These are phyloP conservation scores for Cygnus olor DNA, from an alignment of 2,797 vertebrate species.

Conservation along the genomic window DNA sequence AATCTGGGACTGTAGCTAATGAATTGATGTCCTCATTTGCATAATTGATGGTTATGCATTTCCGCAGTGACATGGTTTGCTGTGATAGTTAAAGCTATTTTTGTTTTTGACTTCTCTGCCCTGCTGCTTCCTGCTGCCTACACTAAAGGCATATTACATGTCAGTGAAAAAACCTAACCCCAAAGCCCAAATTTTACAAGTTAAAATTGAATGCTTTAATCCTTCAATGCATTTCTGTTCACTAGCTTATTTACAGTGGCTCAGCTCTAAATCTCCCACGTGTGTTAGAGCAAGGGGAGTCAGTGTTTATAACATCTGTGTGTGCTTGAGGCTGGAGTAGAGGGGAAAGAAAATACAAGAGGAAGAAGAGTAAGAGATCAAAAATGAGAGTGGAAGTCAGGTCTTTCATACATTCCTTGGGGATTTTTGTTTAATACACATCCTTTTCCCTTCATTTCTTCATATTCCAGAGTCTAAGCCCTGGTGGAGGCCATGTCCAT, in stretches of 20 bases:
- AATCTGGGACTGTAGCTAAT: slow-evolving; percentile 58
- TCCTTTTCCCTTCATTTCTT: neutral
- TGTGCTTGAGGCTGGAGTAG: neutral
- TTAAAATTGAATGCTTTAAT: slow-evolving; percentile 34
- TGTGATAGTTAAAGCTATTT: slow-evolving; percentile 51
- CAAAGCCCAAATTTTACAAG: slow-evolving; percentile 39
- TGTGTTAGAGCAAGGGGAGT: slow-evolving; percentile 11
- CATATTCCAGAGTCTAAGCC: neutral
- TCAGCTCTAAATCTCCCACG: slow-evolving; percentile 19
- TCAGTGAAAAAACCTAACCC: slow-evolving; percentile 4
- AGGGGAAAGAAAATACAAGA: neutral
- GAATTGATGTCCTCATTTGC: slow-evolving; percentile 57
- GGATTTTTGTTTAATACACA: neutral
- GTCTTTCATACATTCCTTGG: neutral
- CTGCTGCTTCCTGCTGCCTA: slow-evolving; percentile 7
- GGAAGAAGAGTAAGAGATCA: neutral
- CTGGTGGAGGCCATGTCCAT: neutral
- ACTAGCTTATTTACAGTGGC: slow-evolving; percentile 36
- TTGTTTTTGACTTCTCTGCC: slow-evolving; percentile 22
- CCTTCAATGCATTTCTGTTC: slow-evolving; percentile 51
- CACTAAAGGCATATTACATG: neutral
- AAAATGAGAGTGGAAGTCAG: neutral
- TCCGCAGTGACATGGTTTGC: slow-evolving; percentile 38
- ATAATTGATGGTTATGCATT: slow-evolving; percentile 55
- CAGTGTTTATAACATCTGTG: slow-evolving; percentile 6